Conservation (phyloP, 2,888 invertebrate genomes). For the Scotopteryx bipunctaria region DNA sequence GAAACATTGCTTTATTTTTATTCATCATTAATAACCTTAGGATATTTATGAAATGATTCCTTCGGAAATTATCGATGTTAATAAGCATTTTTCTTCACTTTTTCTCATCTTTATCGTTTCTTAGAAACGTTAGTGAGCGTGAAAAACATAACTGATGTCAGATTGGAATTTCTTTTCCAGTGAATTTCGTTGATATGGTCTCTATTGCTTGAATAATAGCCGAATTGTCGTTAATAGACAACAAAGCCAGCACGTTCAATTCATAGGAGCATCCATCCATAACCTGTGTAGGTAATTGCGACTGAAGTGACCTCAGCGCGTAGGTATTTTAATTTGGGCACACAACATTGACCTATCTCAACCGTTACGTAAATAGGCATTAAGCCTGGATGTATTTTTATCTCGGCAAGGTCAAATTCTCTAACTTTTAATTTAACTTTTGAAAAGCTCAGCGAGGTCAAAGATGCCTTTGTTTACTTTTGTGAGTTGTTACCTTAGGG, state of each 20-base stretch:
- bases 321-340: slow-evolving; percentile 38
- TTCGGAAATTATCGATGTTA: neutral
- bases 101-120: neutral
- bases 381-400: slow-evolving; percentile 36
- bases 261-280: slow-evolving; percentile 6
- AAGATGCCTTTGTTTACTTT: slow-evolving; percentile 27
- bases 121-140: no score
- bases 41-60: neutral
- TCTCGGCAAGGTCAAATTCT: slow-evolving; percentile 31
- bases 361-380: slow-evolving; percentile 38
- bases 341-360: slow-evolving; percentile 42
- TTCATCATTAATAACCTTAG: neutral
- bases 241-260: slow-evolving; percentile 2
- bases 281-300: slow-evolving; percentile 17
- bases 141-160: no score
- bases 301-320: slow-evolving; percentile 35
- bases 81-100: slow-evolving; percentile 1
- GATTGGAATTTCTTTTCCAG: no score
- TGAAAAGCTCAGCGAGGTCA: slow-evolving; percentile 23
- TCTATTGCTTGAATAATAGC: neutral
- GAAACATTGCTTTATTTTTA: slow-evolving; percentile 25
- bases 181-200: neutral
- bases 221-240: neutral
- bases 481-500: slow-evolving; percentile 23
- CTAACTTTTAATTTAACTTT: slow-evolving; percentile 30